phyloP scores from a whole-genome alignment of 2,888 invertebrate genomes.

The Conus canariensis region DNA sequence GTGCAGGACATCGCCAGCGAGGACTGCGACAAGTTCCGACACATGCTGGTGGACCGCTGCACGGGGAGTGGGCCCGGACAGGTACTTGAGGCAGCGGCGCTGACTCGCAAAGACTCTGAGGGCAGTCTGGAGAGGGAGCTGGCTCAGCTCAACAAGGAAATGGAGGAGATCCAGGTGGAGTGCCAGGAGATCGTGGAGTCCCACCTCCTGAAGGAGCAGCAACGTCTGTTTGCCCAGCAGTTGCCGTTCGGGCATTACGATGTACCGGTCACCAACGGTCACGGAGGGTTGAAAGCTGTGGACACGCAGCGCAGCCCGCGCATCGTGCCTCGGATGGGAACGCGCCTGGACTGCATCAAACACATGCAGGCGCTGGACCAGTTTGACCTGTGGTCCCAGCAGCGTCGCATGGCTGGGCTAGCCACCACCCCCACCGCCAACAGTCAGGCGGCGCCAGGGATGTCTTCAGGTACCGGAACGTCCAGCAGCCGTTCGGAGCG shows the following conservation, averaged over 20 bases:
- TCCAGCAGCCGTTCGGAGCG: slow-evolving; percentile 54
- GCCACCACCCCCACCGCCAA: background rate
- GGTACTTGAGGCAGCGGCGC: slow-evolving; percentile 60
- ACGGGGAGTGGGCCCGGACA: slow-evolving; percentile 55
- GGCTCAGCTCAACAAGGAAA: slow-evolving; percentile 82
- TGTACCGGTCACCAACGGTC: background rate
- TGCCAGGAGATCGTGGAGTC: slow-evolving; percentile 80
- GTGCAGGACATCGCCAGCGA: slow-evolving; percentile 60
- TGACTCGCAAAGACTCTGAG: slow-evolving; percentile 70
- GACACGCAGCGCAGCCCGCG: slow-evolving; percentile 66
- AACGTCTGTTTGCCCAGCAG: slow-evolving; percentile 40
- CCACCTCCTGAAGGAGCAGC: slow-evolving; percentile 67
- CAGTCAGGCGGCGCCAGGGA: slow-evolving; percentile 42
- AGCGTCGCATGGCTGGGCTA: slow-evolving; percentile 33
- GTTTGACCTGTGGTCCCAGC: slow-evolving; percentile 41
- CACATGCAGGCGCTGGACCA: slow-evolving; percentile 62
- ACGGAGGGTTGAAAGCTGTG: background rate
- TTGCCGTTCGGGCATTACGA: slow-evolving; percentile 33
- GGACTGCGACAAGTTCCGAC: slow-evolving; percentile 64
- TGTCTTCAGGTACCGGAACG: slow-evolving; percentile 50
- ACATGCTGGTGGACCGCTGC: slow-evolving; percentile 72
- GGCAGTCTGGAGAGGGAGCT: slow-evolving; percentile 81
- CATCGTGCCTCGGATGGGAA: slow-evolving; percentile 77
- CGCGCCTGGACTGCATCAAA: slow-evolving; percentile 73
- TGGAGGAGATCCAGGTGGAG: slow-evolving; percentile 83